Evolutionary conservation across 2,797 vertebrate species (phyloP).

Genomic region (Glyptemys insculpta): DNA sequence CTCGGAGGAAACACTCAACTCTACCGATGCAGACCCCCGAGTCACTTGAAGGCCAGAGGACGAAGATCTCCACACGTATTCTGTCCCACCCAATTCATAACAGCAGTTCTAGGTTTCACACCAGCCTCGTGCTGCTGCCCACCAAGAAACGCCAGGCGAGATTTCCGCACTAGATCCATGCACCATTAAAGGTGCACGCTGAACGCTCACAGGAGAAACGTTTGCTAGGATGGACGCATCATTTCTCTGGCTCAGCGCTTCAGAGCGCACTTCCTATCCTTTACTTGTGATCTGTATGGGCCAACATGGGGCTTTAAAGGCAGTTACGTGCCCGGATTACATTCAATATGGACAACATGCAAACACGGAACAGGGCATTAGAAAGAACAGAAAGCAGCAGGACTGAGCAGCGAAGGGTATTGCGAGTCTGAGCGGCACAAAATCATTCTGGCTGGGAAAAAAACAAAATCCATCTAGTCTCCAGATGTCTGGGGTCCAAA

Average conservation of each 20-base stretch:
- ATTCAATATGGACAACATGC: not conserved
- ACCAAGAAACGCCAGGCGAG: not conserved
- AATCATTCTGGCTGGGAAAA: not conserved
- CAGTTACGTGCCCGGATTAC: not conserved
- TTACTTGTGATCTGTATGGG: not conserved
- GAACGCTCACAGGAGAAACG: not conserved
- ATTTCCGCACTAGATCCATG: not conserved
- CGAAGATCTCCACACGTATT: rapidly evolving
- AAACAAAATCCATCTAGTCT: not conserved
- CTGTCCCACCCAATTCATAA: not conserved
- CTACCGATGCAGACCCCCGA: rapidly evolving
- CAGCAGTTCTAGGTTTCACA: not conserved
- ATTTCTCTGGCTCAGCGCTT: not conserved
- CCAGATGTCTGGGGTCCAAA: not conserved
- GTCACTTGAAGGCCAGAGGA: not conserved
- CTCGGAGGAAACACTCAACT: rapidly evolving
- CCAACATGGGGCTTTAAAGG: not conserved
- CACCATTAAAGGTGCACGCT: not conserved
- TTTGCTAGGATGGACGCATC: not conserved
- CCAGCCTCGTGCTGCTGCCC: not conserved
- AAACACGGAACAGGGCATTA: not conserved
- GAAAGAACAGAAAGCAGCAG: not conserved
- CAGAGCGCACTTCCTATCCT: not conserved
- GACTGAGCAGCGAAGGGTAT: not conserved
- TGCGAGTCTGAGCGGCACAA: not conserved